phyloP scores from a whole-genome alignment of 2,888 invertebrate genomes.

The Spodoptera exigua region DNA sequence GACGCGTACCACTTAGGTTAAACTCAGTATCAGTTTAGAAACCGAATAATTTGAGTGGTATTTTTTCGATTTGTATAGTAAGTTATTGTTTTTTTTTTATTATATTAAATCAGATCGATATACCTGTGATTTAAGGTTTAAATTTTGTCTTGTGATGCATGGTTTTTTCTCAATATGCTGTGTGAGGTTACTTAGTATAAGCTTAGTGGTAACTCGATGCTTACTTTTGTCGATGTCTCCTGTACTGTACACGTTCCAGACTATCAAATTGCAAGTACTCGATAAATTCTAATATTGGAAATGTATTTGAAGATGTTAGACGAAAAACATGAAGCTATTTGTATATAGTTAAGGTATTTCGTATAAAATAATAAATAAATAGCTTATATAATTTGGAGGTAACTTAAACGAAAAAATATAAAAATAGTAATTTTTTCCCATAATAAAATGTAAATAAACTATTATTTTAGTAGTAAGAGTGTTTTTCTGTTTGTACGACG shows the following conservation, averaged over 20 bases:
- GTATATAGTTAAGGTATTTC: slow-evolving; percentile 80
- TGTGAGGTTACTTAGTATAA: slow-evolving; percentile 73
- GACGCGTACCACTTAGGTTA: slow-evolving; percentile 75
- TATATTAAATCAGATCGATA: slow-evolving; percentile 78
- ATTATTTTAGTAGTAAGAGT: slow-evolving; percentile 83
- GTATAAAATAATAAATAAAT: too few species aligned
- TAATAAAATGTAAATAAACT: slow-evolving; percentile 86
- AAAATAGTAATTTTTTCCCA: slow-evolving; percentile 84
- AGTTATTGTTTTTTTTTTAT: slow-evolving; percentile 83
- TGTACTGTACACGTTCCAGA: slow-evolving; percentile 61
- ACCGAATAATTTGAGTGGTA: slow-evolving; percentile 79
- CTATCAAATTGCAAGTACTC: slow-evolving; percentile 61
- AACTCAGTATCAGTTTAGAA: slow-evolving; percentile 68
- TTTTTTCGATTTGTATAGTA: slow-evolving; percentile 84
- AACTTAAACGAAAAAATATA: slow-evolving; percentile 73
- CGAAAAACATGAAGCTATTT: slow-evolving; percentile 76
- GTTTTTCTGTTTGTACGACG: slow-evolving; percentile 63
- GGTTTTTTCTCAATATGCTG: slow-evolving; percentile 65
- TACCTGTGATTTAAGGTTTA: slow-evolving; percentile 83
- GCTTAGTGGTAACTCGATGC: slow-evolving; percentile 68
- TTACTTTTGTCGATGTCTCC: slow-evolving; percentile 63
- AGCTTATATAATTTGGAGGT: slow-evolving; percentile 80
- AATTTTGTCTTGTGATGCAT: slow-evolving; percentile 80
- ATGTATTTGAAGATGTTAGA: slow-evolving; percentile 47
- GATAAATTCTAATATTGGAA: slow-evolving; percentile 41